phyloP scores from a whole-genome alignment of 2,888 invertebrate genomes.

The Aphodius granarius region DNA sequence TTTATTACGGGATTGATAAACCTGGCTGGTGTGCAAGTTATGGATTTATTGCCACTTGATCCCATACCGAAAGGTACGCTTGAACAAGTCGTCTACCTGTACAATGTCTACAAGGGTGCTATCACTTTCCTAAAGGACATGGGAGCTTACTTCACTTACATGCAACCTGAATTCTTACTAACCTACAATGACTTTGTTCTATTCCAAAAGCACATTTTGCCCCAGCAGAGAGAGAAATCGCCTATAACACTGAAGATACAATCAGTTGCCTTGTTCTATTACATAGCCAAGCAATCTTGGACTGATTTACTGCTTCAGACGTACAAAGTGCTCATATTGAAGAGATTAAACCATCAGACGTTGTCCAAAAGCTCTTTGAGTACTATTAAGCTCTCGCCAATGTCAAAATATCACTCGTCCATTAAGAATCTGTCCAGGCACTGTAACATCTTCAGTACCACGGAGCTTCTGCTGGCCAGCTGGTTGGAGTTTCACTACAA shows the following conservation, averaged over 20 bases:
- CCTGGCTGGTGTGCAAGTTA: neutral
- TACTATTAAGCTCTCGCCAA: neutral
- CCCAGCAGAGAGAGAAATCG: neutral
- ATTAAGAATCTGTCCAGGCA: slow-evolving; percentile 6
- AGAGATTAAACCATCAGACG: slow-evolving; percentile 1
- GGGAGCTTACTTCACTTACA: slow-evolving; percentile 50
- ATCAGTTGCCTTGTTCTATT: slow-evolving; percentile 34
- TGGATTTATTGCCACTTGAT: neutral
- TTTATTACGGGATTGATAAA: neutral
- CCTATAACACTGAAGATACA: neutral
- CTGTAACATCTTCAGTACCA: slow-evolving; percentile 16
- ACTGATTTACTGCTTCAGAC: slow-evolving; percentile 64
- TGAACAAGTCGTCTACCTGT: slow-evolving; percentile 39
- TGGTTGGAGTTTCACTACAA: slow-evolving; percentile 54
- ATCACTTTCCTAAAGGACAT: slow-evolving; percentile 46
- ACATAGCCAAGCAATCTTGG: slow-evolving; percentile 57
- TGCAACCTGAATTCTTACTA: slow-evolving; percentile 51
- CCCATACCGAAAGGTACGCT: neutral
- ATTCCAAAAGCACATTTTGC: slow-evolving; percentile 30
- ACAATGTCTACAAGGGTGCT: slow-evolving; percentile 46
- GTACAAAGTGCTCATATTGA: slow-evolving; percentile 59
- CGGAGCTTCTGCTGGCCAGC: slow-evolving; percentile 47
- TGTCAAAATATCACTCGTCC: neutral
- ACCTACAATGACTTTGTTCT: slow-evolving; percentile 50
- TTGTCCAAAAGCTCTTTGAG: neutral